Base-by-base conservation (phyloP, 2,888 invertebrate genomes). In the Melolontha melolontha region DNA sequence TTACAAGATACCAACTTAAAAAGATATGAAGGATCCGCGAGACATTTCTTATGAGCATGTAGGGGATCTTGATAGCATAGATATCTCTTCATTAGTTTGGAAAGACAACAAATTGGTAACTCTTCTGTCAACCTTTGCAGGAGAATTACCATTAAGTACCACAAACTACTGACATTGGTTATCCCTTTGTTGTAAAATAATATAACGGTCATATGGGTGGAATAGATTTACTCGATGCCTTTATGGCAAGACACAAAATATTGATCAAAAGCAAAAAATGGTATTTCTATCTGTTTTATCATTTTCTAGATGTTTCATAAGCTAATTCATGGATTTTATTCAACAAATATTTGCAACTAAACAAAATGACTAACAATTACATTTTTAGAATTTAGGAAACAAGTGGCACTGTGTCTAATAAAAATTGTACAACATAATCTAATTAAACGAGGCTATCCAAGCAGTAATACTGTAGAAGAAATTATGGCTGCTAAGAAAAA, bases 1-100 rank as follows among this genome's bases (percentile, higher is more conserved):
- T 64, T 78, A 77, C 66, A 78, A 78, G 68, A 67, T 81, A 5
- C 76, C 77, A 17, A 67, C 69, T 4, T 78, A 79, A 57, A 75
- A 76, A n/a, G n/a, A 41, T 22, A 76, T 72, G 66, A 75, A 77
- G 69, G 47, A 68, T 40, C 50, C 64, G 41, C 67, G 78, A 47
- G 76, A 78, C 17, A 74, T 64, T 34, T 73, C 71, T 41, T n/a
- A 55, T 44, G 76, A 78, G 73, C n/a, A n/a, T n/a, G n/a, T n/a
- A n/a, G n/a, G n/a, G n/a, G n/a, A n/a, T n/a, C 64, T 70, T 65
- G 70, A 77, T 57, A 74, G 69, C 11, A 67, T 70, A 59, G n/a
- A n/a, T n/a, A n/a, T n/a, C n/a, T n/a, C n/a, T n/a, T n/a, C n/a
- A n/a, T n/a, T n/a, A n/a, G n/a, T 71, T 27, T 73, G 73, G 71